Conservation (phyloP, 1,140 invertebrate species). For the Stegodyphus dumicola region DNA sequence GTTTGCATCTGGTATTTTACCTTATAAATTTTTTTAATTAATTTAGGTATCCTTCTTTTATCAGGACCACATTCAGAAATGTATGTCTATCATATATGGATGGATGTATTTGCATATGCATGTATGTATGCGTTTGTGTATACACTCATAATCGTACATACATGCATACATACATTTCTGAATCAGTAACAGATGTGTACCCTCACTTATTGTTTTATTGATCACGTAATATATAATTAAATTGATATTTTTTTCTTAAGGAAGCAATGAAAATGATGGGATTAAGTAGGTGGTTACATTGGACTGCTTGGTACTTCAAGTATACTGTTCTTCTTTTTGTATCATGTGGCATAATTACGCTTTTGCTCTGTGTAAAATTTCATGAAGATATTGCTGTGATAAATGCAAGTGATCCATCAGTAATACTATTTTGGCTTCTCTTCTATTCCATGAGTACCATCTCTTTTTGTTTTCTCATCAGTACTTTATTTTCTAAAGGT, state of each 20-base stretch:
- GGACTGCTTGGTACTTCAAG: constrained; percentile 76
- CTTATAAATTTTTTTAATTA: too few species aligned
- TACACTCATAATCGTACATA: too few species aligned
- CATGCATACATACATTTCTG: too few species aligned
- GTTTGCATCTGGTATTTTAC: too few species aligned
- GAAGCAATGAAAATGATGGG: constrained; percentile 78
- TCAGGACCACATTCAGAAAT: too few species aligned
- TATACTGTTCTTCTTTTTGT: constrained; percentile 72
- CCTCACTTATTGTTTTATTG: background rate
- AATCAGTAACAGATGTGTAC: too few species aligned
- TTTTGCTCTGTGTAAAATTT: constrained; percentile 71
- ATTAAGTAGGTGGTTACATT: constrained; percentile 73
- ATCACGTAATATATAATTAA: background rate
- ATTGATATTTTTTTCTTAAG: constrained; percentile 70
- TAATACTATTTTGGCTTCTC: constrained; percentile 72
- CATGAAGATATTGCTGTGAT: constrained; percentile 72
- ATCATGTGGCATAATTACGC: constrained; percentile 75
- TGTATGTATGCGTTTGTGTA: too few species aligned
- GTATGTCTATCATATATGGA: too few species aligned
- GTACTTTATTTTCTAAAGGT: constrained; percentile 75
- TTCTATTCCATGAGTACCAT: constrained; percentile 72
- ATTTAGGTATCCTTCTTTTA: too few species aligned
- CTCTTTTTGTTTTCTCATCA: constrained; percentile 72
- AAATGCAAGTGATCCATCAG: constrained; percentile 69
- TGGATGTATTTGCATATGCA: too few species aligned